Evolutionary conservation across 2,113 vertebrate species (phyloP).

Genomic region (Psettodes erumei): DNA sequence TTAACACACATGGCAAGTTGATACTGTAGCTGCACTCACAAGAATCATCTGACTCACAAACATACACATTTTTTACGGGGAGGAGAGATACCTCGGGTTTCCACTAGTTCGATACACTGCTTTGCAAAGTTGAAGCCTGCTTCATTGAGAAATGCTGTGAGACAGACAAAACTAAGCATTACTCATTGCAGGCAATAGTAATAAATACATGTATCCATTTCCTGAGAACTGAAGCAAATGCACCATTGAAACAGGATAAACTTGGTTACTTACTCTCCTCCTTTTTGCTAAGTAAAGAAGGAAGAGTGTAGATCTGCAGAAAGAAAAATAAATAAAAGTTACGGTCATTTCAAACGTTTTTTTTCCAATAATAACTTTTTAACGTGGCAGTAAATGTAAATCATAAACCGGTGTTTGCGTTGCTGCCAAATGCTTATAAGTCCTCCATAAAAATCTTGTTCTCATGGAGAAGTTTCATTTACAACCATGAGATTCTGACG

Average conservation of each 20-base stretch:
- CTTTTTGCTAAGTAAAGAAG: conserved; percentile 96
- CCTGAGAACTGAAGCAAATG: not conserved
- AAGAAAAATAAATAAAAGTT: not conserved
- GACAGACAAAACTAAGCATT: not conserved
- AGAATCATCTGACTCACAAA: not conserved
- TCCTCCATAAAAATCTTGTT: not conserved
- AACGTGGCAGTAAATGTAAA: not conserved
- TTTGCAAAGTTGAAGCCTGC: conserved; percentile 95
- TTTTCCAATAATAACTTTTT: not conserved
- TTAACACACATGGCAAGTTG: not conserved
- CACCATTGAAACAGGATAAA: not conserved
- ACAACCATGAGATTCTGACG: not conserved
- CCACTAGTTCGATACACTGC: conserved; percentile 93
- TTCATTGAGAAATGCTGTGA: conserved; percentile 93
- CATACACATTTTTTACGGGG: conserved; percentile 15
- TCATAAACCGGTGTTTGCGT: not conserved
- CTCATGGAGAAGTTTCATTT: not conserved
- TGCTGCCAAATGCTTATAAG: not conserved
- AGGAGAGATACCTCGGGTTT: conserved; percentile 86
- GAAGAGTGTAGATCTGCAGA: conserved; percentile 94
- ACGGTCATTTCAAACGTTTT: not conserved
- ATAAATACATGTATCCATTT: not conserved
- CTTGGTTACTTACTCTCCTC: conserved; percentile 92
- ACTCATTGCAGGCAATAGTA: not conserved
- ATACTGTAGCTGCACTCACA: not conserved